Percentiles rank a stretch among this genome's conserved stretches.
These are phyloP conservation scores for Caenorhabditis doughertyi DNA, from an alignment of 2,888 invertebrate genomes.

Conservation along the genomic window DNA sequence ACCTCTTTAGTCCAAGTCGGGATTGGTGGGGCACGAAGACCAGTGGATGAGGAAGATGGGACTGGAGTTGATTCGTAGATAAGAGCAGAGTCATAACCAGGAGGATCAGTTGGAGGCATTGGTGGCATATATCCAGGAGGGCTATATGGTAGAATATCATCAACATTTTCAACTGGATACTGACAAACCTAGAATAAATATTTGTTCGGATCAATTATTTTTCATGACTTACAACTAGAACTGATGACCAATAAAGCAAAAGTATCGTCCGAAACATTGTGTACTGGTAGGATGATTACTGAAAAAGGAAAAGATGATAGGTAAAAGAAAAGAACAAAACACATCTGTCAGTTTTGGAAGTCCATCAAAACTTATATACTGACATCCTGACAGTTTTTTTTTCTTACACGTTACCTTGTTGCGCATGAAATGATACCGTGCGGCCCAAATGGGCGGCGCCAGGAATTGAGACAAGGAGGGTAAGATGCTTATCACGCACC, in stretches of 20 bases:
- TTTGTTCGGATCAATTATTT: neutral
- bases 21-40: slow-evolving; percentile 48
- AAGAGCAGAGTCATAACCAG: slow-evolving; percentile 23
- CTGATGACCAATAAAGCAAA: neutral
- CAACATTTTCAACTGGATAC: slow-evolving; percentile 12
- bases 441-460: slow-evolving; percentile 18
- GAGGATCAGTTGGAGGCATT: slow-evolving; percentile 41
- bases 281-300: neutral
- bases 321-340: neutral
- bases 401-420: slow-evolving; percentile 22
- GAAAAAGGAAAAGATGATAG: neutral
- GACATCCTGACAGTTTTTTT: slow-evolving; percentile 13
- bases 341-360: neutral
- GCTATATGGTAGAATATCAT: slow-evolving; percentile 26
- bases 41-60: neutral
- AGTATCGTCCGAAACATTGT: neutral
- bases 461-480: slow-evolving; percentile 35
- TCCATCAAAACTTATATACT: slow-evolving; percentile 27
- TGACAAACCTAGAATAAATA: slow-evolving; percentile 16
- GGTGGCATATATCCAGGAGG: slow-evolving; percentile 44
- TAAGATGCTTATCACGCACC: slow-evolving; percentile 62
- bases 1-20: slow-evolving; percentile 52
- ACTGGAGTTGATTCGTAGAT: slow-evolving; percentile 9
- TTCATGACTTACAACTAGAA: neutral
- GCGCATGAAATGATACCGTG: slow-evolving; percentile 41